Evolutionary conservation across 2,888 invertebrate species (phyloP), one percentile per base, ranked within the genome.

Genomic region (Pachymerium ferrugineum): DNA sequence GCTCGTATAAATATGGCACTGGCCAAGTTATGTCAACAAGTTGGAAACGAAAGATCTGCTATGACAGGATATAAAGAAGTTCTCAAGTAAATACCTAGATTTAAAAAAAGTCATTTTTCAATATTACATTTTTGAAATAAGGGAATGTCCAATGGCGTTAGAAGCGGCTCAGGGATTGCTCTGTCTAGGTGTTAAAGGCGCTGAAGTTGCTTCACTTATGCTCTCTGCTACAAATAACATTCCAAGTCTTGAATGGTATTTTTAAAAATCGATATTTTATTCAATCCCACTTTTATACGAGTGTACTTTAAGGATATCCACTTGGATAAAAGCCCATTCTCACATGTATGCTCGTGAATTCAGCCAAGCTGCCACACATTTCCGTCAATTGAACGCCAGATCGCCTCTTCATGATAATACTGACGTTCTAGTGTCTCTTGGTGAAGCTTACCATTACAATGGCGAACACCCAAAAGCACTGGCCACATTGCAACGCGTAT

Each of bases 61-160:
- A 87, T 89, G 71, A 86, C 88, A 1, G 88, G 89, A 31, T 93
- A 89, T 80, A 92, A 90, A 81, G 92, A 92, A 83, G 91, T 92
- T 10, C 80, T 93, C 70, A 86, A 88, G 88, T 88, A 79, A 80
- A 82, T 78, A 35, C 29, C 19, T 1, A 30, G n/a, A 28, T 12
- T 28, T 28, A 67, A 67, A 22, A 68, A 22, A 22, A 30, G 16
- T 28, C 3, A 68, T 68, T 68, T 4, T 67, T 67, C 0, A 22
- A 28, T 22, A 28, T 30, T 68, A 22, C 16, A 19, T 5, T 62
- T 62, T 25, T 2, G 16, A 28, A 28, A 62, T 25, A 4, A 83
- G 86, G 82, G 89, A 89, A 78, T 89, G 89, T 79, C 92, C 92
- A 0, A 83, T 91, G 80, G 89, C 92, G 0, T 79, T 93, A 74